Percentiles rank a stretch among this genome's conserved stretches.
phyloP scores from a whole-genome alignment of 35 echinoderm and acorn worm genomes.

The Lytechinus pictus region DNA sequence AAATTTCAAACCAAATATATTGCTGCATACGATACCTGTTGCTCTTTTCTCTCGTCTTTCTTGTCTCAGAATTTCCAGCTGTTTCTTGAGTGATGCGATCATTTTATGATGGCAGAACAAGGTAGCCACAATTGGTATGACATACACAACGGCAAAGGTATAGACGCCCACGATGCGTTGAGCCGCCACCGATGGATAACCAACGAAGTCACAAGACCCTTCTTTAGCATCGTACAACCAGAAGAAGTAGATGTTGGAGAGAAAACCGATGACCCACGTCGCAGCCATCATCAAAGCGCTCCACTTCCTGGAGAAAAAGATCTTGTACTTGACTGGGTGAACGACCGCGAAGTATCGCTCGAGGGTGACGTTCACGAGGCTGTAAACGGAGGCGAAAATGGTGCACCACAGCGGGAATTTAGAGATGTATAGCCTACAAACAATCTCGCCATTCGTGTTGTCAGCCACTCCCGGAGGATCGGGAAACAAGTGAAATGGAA shows the following conservation, averaged over 20 bases:
- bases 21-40: not conserved
- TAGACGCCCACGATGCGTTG: conserved; percentile 63
- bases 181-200: not conserved
- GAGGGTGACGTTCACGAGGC: conserved; percentile 26
- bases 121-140: conserved; percentile 59
- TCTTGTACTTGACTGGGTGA: conserved; percentile 51
- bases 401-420: conserved; percentile 81
- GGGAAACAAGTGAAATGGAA: conserved; percentile 83
- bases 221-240: conserved; percentile 54
- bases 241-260: conserved; percentile 78
- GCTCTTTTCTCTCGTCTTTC: conserved; percentile 29
- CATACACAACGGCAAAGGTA: conserved; percentile 62
- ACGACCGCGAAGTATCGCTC: conserved; percentile 57
- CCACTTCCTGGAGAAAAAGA: conserved; percentile 18
- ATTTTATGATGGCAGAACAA: conserved; percentile 66
- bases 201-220: conserved; percentile 42
- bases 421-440: conserved; percentile 73
- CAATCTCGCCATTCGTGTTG: conserved; percentile 60
- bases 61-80: conserved; percentile 31
- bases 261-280: conserved; percentile 70
- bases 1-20: too few relatives aligned
- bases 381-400: conserved; percentile 72
- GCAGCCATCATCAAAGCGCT: conserved; percentile 61
- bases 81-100: conserved; percentile 54
- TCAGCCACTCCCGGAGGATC: conserved; percentile 41